phyloP scores from a whole-genome alignment of 2,888 invertebrate genomes.

The Monopis laevigella region DNA sequence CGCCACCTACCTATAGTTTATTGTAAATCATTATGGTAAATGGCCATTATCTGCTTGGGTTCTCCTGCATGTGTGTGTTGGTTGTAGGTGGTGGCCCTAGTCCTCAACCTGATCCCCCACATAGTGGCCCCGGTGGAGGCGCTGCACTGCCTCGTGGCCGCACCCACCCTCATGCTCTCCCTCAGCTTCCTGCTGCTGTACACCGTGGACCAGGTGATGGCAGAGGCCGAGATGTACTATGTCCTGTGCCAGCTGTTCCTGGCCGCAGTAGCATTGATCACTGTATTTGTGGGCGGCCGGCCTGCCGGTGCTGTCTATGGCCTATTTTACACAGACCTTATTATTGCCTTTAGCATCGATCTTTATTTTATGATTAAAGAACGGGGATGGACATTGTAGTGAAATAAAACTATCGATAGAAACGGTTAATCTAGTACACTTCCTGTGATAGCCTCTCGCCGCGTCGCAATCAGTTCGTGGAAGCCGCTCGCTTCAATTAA shows the following conservation, averaged over 20 bases:
- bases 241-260: constrained; percentile 32
- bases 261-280: constrained; percentile 29
- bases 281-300: constrained; percentile 31
- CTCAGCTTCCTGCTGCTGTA: constrained; percentile 46
- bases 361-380: constrained; percentile 41
- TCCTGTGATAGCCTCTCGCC: not conserved
- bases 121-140: constrained; percentile 44
- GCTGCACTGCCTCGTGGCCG: constrained; percentile 43
- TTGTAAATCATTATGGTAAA: too few relatives aligned
- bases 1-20: too few relatives aligned
- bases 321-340: constrained; percentile 46
- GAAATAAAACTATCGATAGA: too few relatives aligned
- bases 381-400: constrained; percentile 29
- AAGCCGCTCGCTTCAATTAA: not conserved
- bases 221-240: constrained; percentile 49
- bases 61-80: constrained; percentile 33
- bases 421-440: not conserved
- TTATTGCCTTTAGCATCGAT: constrained; percentile 46
- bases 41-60: too few relatives aligned
- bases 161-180: constrained; percentile 51
- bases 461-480: not conserved
- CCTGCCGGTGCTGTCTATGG: constrained; percentile 44
- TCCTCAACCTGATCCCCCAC: constrained; percentile 51
- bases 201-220: constrained; percentile 50
- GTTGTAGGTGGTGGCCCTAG: constrained; percentile 58